Evolutionary conservation across 2,113 vertebrate genomes (phyloP).

Genomic region (cattle (Bos taurus)): DNA sequence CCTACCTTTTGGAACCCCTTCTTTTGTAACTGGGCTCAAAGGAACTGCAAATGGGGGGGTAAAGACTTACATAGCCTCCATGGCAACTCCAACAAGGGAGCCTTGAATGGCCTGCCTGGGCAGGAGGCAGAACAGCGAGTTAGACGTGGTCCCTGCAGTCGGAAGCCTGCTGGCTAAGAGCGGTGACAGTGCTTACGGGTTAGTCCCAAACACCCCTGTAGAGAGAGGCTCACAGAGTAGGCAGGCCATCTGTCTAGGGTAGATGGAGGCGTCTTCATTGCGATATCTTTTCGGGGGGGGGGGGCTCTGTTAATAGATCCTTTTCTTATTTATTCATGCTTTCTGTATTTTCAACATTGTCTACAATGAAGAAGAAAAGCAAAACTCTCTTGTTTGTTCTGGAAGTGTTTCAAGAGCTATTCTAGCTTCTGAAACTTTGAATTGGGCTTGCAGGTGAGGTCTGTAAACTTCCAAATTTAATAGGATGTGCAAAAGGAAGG

Average conservation of each 20-base stretch:
- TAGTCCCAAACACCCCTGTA: background rate
- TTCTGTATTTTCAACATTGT: background rate
- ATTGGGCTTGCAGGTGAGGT: background rate
- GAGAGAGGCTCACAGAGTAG: background rate
- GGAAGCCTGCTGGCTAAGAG: fast-evolving
- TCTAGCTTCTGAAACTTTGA: background rate
- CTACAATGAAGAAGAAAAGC: background rate
- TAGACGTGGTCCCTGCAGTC: background rate
- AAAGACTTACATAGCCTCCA: background rate
- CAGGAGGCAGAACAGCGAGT: background rate
- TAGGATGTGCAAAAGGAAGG: background rate
- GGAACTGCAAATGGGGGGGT: fast-evolving
- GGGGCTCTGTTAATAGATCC: background rate
- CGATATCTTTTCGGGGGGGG: background rate
- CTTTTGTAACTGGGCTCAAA: background rate
- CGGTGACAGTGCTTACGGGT: background rate
- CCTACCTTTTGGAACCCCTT: background rate
- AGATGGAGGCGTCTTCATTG: background rate
- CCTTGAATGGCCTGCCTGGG: background rate
- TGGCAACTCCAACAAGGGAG: background rate
- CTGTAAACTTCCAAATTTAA: background rate
- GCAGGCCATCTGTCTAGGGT: background rate
- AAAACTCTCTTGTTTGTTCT: background rate
- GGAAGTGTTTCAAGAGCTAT: background rate
- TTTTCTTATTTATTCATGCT: background rate